Evolutionary conservation across 2,113 vertebrate species (phyloP), one percentile per base, ranked within the genome.

Genomic region (Pagrus major): DNA sequence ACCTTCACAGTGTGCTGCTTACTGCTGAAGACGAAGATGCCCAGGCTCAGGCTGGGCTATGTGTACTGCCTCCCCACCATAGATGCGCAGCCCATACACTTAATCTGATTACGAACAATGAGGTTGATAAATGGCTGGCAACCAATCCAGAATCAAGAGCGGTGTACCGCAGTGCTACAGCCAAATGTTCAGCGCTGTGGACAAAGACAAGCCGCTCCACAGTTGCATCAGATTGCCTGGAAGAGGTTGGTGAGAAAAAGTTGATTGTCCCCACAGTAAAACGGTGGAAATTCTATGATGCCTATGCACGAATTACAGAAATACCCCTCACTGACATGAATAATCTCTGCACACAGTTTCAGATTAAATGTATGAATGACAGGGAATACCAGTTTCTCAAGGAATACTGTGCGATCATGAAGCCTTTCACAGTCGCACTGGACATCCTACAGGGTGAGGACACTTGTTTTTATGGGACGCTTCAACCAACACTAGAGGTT

Each of bases 301-400:
- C 59, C 59, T 23, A 41, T 33, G 55, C 35, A 14, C 21, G 6
- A 1, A 61, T 61, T 8, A 39, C 1, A 35, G 58, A 60, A 37
- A 41, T 41, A 35, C 59, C 59, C n/a, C 35, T 41, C 6, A 7
- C 29, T 7, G 3, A 35, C 56, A 47, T 47, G 2, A n/a, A 23
- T 39, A n/a, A 39, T 1, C 58, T 23, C 9, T 61, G 58, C 33
- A 37, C 56, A 60, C 20, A 41, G n/a, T 10, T 41, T 39, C 21
- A 61, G 10, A 61, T 25, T 39, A 61, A 41, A 61, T 61, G n/a
- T 25, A 41, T 41, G 59, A 61, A 25, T 61, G 35, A 61, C 58
- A 37, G 29, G 33, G 58, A 41, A 61, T 41, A 39, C 35, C 31
- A 35, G 18, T 58, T 58, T 58, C 16, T 46, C 44, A 46, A 46